Conservation (phyloP, 2,888 invertebrate genomes). For the Andrena praecox region DNA sequence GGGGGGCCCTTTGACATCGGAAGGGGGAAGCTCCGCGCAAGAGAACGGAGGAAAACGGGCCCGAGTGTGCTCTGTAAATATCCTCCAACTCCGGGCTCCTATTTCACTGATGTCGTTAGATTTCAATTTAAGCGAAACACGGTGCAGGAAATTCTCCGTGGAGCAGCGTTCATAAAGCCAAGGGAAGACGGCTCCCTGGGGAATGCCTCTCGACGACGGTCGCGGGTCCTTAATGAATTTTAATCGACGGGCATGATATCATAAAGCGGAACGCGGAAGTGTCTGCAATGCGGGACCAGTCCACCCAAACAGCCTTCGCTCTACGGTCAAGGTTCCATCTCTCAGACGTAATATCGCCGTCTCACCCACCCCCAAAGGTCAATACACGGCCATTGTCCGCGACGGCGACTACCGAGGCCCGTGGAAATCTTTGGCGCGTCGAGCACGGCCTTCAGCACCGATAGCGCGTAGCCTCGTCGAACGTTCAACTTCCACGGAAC, state of each 20-base stretch:
- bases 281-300: conserved; percentile 66
- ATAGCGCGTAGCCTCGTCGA: background rate
- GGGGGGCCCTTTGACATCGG: background rate
- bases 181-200: background rate
- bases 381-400: conserved; percentile 53
- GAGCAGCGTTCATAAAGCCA: no score
- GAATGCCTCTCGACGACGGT: background rate
- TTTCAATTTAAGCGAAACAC: background rate
- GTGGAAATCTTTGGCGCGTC: conserved; percentile 22
- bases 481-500: no score
- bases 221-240: conserved; percentile 13
- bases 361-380: conserved; percentile 75
- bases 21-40: background rate
- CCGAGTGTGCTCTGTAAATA: conserved; percentile 1
- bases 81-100: background rate
- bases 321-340: conserved; percentile 78
- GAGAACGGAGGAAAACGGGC: background rate
- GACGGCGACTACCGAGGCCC: conserved; percentile 35
- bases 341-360: conserved; percentile 70
- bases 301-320: conserved; percentile 79
- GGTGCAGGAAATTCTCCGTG: background rate
- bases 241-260: conserved; percentile 10
- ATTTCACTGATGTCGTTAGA: background rate
- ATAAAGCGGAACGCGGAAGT: conserved; percentile 58
- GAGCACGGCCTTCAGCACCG: conserved; percentile 19